Percentiles rank a stretch among this genome's conserved stretches.
Conservation (phyloP, 2,113 vertebrate species). For the Bostrychus sinensis region DNA sequence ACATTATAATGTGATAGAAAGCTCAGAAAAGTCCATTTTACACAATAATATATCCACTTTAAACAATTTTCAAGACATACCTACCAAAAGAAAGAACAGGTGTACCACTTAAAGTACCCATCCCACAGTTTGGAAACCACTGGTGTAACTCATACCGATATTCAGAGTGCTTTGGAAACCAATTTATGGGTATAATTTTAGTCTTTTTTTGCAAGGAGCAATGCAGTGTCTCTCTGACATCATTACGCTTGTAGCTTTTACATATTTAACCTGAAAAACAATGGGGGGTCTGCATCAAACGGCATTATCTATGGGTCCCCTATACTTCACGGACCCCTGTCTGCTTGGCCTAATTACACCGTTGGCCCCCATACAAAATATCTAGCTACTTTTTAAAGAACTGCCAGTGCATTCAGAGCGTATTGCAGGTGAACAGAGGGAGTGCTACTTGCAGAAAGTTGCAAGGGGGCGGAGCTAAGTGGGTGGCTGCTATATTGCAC, state of each 20-base stretch:
- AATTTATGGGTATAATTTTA: too few relatives aligned
- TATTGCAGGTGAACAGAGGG: not conserved
- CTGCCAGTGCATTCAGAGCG: not conserved
- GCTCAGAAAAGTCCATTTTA: too few relatives aligned
- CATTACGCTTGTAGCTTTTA: not conserved
- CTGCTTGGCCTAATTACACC: not conserved
- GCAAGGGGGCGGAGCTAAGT: slow-evolving; percentile 31
- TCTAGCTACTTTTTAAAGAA: not conserved
- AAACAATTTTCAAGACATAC: too few relatives aligned
- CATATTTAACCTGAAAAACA: not conserved
- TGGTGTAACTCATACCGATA: too few relatives aligned
- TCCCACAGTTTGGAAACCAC: too few relatives aligned
- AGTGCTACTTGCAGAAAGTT: slow-evolving; percentile 54
- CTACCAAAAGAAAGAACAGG: too few relatives aligned
- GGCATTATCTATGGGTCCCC: not conserved
- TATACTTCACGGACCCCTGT: not conserved
- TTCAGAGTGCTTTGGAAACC: too few relatives aligned
- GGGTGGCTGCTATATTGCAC: slow-evolving; percentile 14
- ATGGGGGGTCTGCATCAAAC: not conserved
- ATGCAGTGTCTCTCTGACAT: not conserved
- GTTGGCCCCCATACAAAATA: too few relatives aligned
- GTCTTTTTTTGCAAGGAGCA: too few relatives aligned
- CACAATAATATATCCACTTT: too few relatives aligned
- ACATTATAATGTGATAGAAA: too few relatives aligned
- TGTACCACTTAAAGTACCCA: too few relatives aligned